Conservation (phyloP, 2,888 invertebrate species). For the Cepaea hortensis region DNA sequence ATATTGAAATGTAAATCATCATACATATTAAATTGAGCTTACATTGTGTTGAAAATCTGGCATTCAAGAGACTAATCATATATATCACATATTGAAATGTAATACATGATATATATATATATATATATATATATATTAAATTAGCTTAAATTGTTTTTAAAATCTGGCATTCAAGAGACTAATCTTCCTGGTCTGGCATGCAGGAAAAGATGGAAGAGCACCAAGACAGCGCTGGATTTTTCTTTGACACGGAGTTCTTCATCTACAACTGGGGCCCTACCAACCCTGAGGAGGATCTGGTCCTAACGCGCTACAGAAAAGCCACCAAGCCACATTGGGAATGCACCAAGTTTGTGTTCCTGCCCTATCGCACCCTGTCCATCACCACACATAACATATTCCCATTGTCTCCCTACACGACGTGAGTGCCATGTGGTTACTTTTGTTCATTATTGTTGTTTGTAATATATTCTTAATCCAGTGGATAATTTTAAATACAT, state of each 20-base stretch:
- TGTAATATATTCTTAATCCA: no score
- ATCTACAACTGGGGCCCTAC: conserved; percentile 50
- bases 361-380: conserved; percentile 33
- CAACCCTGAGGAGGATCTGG: conserved; percentile 43
- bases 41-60: no score
- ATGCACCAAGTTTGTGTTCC: conserved; percentile 48
- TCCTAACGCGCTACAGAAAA: conserved; percentile 44
- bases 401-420: conserved; percentile 10
- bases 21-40: no score
- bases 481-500: no score
- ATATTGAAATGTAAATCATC: no score
- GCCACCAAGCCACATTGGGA: conserved; percentile 50
- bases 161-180: neutral
- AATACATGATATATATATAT: no score
- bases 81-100: no score
- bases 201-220: conserved; percentile 35
- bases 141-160: no score
- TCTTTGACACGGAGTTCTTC: conserved; percentile 50
- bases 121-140: no score
- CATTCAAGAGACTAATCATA: no score
- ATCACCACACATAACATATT: conserved; percentile 40
- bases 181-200: neutral
- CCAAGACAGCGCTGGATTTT: conserved; percentile 49
- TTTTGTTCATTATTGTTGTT: neutral
- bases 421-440: conserved; percentile 4